These are phyloP conservation scores for Zootoca vivipara DNA, from an alignment of 2,113 vertebrate genomes.

Conservation along the genomic window DNA sequence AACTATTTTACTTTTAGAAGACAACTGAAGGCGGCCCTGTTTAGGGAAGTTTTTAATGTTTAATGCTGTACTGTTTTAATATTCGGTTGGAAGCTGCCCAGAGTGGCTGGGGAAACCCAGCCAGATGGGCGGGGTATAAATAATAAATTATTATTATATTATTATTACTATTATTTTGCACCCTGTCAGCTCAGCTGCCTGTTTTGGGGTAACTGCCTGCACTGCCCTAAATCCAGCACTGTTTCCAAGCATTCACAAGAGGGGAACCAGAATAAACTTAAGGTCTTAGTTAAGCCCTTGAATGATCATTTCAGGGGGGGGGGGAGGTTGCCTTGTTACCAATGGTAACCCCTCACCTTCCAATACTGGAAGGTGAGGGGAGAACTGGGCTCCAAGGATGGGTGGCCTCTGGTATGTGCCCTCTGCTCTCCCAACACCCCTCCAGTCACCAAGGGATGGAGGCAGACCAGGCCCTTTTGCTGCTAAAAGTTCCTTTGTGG, in stretches of 20 bases:
- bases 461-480: background rate
- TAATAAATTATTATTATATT: background rate
- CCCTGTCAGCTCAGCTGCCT: background rate
- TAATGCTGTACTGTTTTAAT: too few species aligned
- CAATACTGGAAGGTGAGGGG: background rate
- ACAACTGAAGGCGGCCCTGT: too few species aligned
- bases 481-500: background rate
- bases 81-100: too few species aligned
- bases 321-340: too few species aligned
- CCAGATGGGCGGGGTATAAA: too few species aligned
- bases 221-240: background rate
- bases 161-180: background rate
- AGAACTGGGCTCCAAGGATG: background rate
- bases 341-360: too few species aligned
- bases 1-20: too few species aligned
- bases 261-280: background rate
- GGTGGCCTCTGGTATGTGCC: background rate
- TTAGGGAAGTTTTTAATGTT: too few species aligned
- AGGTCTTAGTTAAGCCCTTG: background rate
- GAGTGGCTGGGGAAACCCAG: too few species aligned
- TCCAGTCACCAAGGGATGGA: background rate
- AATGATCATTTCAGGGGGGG: background rate
- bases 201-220: too few species aligned
- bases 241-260: background rate
- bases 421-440: too few species aligned